A percentile compares a stretch with the other conserved stretches of the same genome.
Evolutionary conservation across 2,797 vertebrate genomes (phyloP).

Genomic region (Eremophila alpestris): DNA sequence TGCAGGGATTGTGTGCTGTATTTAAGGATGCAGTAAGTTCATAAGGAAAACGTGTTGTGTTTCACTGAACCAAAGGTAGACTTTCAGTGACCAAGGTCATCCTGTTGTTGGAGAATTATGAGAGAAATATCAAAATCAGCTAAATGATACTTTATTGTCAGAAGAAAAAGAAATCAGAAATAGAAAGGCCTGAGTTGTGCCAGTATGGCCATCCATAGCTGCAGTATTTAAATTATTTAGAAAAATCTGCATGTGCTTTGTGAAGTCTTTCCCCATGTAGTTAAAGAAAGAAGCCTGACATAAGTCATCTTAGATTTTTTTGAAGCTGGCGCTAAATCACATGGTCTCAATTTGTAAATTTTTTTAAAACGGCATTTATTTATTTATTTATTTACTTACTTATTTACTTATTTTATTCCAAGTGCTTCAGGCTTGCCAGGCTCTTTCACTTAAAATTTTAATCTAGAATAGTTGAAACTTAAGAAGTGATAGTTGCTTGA

Average conservation of each 20-base stretch:
- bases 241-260: background rate
- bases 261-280: background rate
- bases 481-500: conserved; percentile 18
- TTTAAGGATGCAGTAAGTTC: background rate
- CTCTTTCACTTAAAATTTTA: conserved; percentile 7
- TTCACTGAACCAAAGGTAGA: background rate
- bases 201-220: background rate
- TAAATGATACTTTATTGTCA: background rate
- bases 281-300: background rate
- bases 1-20: background rate
- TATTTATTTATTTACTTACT: background rate
- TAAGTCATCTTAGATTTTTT: background rate
- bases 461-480: conserved; percentile 6
- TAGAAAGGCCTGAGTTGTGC: background rate
- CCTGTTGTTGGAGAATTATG: background rate
- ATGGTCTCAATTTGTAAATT: background rate
- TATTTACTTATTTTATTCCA: background rate
- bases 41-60: background rate
- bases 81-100: background rate
- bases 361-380: background rate
- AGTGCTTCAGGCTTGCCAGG: background rate
- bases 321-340: background rate
- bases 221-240: background rate
- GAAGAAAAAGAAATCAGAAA: background rate
- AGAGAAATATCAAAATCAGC: background rate